These are phyloP conservation scores for Cygnus atratus DNA, from an alignment of 2,113 vertebrate genomes.

Conservation along the genomic window DNA sequence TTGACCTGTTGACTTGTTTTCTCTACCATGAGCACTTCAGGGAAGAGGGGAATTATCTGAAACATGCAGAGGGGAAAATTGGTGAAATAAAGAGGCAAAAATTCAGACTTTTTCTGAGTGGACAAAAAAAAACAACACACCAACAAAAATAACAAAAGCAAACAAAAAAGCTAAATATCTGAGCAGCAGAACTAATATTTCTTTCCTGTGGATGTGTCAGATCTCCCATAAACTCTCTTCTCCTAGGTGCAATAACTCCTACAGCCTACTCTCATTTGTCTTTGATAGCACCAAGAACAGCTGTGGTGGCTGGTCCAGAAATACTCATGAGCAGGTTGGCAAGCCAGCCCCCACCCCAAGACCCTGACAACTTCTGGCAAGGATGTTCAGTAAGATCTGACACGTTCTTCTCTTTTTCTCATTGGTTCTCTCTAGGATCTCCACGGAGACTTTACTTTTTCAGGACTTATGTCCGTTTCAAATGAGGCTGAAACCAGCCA, in stretches of 20 bases:
- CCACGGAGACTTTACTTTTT: neutral
- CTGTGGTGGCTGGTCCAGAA: neutral
- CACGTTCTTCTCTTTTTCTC: neutral
- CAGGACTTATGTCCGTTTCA: neutral
- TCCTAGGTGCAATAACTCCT: neutral
- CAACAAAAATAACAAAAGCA: too few species aligned
- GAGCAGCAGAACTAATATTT: neutral
- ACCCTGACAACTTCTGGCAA: neutral
- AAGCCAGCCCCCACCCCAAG: neutral
- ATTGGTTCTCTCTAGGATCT: neutral
- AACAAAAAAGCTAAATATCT: neutral
- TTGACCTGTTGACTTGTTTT: neutral
- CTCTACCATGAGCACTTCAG: neutral
- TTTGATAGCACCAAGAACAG: neutral
- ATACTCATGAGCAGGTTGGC: neutral
- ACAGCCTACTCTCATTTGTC: neutral
- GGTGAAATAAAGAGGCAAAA: neutral
- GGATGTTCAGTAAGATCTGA: neutral
- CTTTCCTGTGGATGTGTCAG: neutral
- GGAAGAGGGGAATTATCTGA: neutral
- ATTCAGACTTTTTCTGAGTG: neutral
- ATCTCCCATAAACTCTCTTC: neutral
- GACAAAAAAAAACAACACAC: neutral
- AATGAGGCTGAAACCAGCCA: neutral
- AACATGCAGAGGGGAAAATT: accelerated